Evolutionary conservation across 64 coral and sea anemone species (phyloP).

Genomic region (Catalaphyllia jardinei): DNA sequence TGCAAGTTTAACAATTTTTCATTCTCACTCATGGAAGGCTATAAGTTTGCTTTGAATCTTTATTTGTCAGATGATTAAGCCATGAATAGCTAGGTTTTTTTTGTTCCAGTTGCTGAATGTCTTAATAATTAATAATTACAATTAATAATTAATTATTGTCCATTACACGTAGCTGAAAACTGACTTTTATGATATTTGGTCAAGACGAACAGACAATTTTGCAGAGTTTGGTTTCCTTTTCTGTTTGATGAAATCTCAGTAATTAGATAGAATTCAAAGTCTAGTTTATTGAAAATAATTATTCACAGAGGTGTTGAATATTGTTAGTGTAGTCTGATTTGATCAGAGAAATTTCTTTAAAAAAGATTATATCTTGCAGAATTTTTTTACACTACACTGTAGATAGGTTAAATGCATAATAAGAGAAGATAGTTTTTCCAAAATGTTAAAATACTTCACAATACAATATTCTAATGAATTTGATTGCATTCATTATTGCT

Average conservation of each 20-base stretch:
- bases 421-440: background rate
- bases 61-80: background rate
- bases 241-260: background rate
- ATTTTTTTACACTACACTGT: background rate
- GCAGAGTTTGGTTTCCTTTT: background rate
- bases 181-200: background rate
- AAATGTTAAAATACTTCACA: background rate
- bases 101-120: background rate
- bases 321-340: background rate
- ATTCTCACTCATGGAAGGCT: no score
- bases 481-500: background rate
- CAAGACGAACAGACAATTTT: background rate
- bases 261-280: background rate
- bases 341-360: background rate
- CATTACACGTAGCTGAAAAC: background rate
- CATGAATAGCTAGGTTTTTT: background rate
- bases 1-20: constrained; percentile 21
- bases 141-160: no score
- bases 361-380: background rate
- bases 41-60: background rate
- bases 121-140: no score
- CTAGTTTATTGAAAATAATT: background rate
- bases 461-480: background rate
- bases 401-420: background rate
- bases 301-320: background rate